Conservation (phyloP, 2,113 vertebrate genomes). For the Paramisgurnus dabryanus region DNA sequence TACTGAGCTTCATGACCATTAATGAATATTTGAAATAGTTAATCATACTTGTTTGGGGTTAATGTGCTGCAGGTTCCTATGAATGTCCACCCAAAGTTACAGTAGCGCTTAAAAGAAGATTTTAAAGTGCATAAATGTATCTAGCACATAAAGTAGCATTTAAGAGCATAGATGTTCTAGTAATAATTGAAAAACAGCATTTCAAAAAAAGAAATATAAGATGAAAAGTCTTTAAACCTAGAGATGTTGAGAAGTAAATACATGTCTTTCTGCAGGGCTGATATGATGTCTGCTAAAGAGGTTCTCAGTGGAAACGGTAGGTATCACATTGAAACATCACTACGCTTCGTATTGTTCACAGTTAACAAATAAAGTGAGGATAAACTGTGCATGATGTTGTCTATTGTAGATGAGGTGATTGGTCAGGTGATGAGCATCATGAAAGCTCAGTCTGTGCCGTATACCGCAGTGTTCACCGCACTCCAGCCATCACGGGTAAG, state of each 20-base stretch:
- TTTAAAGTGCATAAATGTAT: no score
- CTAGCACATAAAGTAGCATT: no score
- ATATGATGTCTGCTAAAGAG: slow-evolving; percentile 83
- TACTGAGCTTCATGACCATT: no score
- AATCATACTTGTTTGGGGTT: no score
- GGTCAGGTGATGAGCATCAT: slow-evolving; percentile 85
- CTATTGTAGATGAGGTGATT: slow-evolving; percentile 82
- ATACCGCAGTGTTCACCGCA: slow-evolving; percentile 83
- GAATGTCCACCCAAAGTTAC: no score
- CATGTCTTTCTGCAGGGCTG: slow-evolving; percentile 68
- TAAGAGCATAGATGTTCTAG: no score
- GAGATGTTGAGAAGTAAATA: background rate
- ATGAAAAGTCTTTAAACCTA: background rate
- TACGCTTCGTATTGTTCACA: no score
- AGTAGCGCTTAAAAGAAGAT: no score
- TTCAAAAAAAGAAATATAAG: background rate
- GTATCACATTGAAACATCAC: slow-evolving; percentile 46
- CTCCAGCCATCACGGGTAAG: slow-evolving; percentile 81
- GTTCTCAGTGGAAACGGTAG: slow-evolving; percentile 86
- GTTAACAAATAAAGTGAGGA: background rate
- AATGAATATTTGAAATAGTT: no score
- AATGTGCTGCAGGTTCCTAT: no score
- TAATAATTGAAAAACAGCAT: no score
- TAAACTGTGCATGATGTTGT: background rate
- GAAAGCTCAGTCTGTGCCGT: slow-evolving; percentile 80